Percentiles rank a stretch among this genome's conserved stretches.
These are phyloP conservation scores for Pseudopipra pipra DNA, from an alignment of 2,113 vertebrate species.

Conservation along the genomic window DNA sequence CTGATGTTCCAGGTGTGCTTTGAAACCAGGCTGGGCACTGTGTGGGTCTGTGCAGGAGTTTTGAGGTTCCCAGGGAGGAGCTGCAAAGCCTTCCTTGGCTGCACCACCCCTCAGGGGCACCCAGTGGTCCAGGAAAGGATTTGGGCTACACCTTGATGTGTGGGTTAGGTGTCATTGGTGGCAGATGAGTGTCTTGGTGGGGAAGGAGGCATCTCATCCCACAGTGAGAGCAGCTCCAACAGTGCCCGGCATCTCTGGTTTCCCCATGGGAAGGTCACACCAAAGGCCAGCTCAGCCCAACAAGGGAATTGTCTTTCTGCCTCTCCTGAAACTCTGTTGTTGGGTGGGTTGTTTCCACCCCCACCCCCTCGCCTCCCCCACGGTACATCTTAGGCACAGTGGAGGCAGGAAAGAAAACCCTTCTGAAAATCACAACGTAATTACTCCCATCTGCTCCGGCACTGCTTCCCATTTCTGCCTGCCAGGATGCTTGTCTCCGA, in stretches of 20 bases:
- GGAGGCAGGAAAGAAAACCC: constrained; percentile 61
- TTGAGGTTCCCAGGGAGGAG: neutral
- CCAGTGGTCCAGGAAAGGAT: neutral
- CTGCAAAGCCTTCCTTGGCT: accelerated
- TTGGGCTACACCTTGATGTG: neutral
- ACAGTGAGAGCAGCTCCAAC: neutral
- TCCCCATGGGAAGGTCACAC: neutral
- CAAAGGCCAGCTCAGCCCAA: neutral
- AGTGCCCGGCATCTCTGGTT: neutral
- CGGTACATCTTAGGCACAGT: constrained; percentile 36
- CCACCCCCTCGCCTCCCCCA: neutral
- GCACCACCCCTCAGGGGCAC: accelerated
- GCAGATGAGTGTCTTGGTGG: neutral
- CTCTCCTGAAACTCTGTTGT: neutral
- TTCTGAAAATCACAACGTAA: constrained; percentile 74
- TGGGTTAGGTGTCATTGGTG: accelerated
- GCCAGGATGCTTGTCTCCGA: constrained; percentile 74
- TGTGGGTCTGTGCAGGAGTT: accelerated
- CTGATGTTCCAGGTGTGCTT: neutral
- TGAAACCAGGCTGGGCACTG: accelerated
- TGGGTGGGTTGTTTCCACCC: neutral
- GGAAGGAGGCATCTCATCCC: neutral
- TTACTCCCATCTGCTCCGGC: constrained; percentile 77
- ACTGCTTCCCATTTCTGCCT: constrained; percentile 70
- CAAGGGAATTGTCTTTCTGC: neutral